Evolutionary conservation across 2,888 invertebrate genomes (phyloP), one percentile per base, ranked within the genome.

Genomic region (Synergus itoensis): DNA sequence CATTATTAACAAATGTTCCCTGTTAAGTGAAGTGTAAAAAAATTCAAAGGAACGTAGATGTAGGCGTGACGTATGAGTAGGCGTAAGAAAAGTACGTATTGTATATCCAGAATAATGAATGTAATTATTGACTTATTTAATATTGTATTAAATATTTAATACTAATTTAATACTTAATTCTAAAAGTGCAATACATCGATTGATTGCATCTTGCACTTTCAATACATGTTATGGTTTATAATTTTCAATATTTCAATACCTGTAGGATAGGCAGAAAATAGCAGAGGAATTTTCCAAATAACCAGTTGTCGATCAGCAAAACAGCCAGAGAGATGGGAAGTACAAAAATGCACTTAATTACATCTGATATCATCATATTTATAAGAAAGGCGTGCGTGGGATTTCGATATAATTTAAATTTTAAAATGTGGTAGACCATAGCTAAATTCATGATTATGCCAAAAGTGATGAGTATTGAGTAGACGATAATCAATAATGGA

Each of bases 181-280:
- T 28, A 28, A 28, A 2, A 2, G 28, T 2, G 2, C 28, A 28
- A 28, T 28, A 28, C 2, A 28, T 3, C 28, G 28, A 28, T 2
- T 28, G 3, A 2, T 28, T 3, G 28, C 28, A 28, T 28, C 3
- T 28, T 3, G 28, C 28, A 28, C 3, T 28, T 0, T 28, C 28
- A 28, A 28, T 28, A 28, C n/a, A n/a, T n/a, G n/a, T 28, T 28
- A 28, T 28, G 28, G 28, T 28, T 28, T 28, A 28, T 3, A 2
- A 28, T 2, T 28, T 28, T 3, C 43, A 43, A 43, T 53, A n/a
- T 53, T 53, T 7, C 8, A n/a, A 53, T 88, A 95, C 95, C 94
- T 96, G 96, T 86, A 96, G 89, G 94, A 96, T 95, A 0, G 96
- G 96, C 84, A 96, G 89, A 88, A 95, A 95, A 89, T 94, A 95